Evolutionary conservation across 2,113 vertebrate species (phyloP), one percentile per base, ranked within the genome.

Genomic region (Microtus ochrogaster): DNA sequence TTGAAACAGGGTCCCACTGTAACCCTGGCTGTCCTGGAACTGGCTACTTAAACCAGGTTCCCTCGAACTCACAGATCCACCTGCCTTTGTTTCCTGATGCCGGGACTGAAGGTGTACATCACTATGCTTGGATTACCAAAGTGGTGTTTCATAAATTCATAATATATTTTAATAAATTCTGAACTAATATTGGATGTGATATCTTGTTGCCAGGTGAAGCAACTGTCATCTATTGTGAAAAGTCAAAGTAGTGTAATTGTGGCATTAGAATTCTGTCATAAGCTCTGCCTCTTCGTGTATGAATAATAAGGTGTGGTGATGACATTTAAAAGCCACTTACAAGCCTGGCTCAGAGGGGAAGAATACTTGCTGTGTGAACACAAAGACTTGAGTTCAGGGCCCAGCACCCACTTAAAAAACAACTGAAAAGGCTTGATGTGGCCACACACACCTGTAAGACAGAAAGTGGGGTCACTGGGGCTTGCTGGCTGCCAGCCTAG

Each of bases 151-250:
- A 70, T 95, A 89, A 91, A 89, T 87, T 70, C 77, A 70, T 76
- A 87, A 10, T 77, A 44, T 79, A 92, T 94, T 90, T 96, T 61
- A 94, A 52, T 88, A 82, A 7, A 84, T 76, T 89, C 44, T 90
- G 47, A 91, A 93, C 49, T 70, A 66, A 33, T 70, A 74, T 85
- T 94, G 36, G 19, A 58, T 78, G 22, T 72, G 44, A 92, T 93
- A 88, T 26, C n/a, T 83, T 85, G 10, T 22, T 92, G 9, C 91
- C 73, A 77, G 88, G 21, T 65, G 16, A 95, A 85, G 21, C 33
- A 91, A 7, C 41, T 85, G 0, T 24, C n/a, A 92, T 90, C 44
- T 78, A 65, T 47, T 65, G 19, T 96, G 73, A 83, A 95, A 94
- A 94, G 26, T 70, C 82, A 36, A 68, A 19, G 30, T 72, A 88